Percentiles rank a stretch among this genome's conserved stretches.
These are phyloP conservation scores for Barypeithes pellucidus DNA, from an alignment of 2,888 invertebrate species.

Conservation along the genomic window DNA sequence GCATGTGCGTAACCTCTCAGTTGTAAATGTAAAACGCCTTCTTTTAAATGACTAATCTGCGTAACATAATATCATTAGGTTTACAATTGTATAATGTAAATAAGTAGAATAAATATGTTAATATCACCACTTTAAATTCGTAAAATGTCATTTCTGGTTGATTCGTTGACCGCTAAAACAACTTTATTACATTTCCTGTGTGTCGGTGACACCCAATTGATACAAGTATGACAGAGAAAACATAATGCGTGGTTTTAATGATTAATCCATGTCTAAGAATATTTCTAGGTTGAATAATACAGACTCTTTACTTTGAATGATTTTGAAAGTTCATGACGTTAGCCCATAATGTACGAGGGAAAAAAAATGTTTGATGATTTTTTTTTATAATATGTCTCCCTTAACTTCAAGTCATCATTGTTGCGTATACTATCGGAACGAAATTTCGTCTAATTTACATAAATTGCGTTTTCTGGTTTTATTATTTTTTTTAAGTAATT, in stretches of 20 bases:
- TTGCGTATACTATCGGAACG: no score
- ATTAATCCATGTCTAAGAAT: neutral
- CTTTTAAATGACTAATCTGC: neutral
- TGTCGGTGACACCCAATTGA: conserved; percentile 24
- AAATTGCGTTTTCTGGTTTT: no score
- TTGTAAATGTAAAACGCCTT: neutral
- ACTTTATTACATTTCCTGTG: conserved; percentile 47
- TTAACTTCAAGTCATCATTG: no score
- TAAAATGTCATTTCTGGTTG: conserved; percentile 42
- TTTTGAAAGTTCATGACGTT: no score
- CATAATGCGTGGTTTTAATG: conserved; percentile 12
- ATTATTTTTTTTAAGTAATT: no score
- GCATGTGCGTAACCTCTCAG: no score
- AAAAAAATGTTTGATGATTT: no score
- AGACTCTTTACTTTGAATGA: no score
- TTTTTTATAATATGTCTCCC: no score
- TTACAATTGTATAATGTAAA: no score
- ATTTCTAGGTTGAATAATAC: neutral
- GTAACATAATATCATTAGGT: neutral
- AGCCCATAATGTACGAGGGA: no score
- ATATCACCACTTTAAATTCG: conserved; percentile 23
- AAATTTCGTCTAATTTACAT: no score
- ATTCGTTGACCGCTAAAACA: conserved; percentile 40
- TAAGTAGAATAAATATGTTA: neutral
- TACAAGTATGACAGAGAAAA: neutral